These are phyloP conservation scores for Invenusta paracnida DNA, from an alignment of 2,888 invertebrate genomes.

Conservation along the genomic window DNA sequence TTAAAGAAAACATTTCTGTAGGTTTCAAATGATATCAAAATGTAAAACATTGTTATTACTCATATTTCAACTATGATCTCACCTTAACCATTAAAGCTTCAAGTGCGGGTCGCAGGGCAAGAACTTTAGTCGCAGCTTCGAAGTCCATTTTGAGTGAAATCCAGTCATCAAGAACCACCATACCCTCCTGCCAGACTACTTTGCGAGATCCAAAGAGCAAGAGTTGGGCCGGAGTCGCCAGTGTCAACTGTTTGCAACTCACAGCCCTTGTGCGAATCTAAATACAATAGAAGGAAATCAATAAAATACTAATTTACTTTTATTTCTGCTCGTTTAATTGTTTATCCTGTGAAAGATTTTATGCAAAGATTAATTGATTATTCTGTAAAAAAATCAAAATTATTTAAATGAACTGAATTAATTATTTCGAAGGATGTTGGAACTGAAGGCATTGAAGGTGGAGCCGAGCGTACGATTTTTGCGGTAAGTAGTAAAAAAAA, in stretches of 20 bases:
- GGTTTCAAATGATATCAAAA: too few relatives aligned
- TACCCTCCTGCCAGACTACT: constrained; percentile 69
- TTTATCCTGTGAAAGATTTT: background rate
- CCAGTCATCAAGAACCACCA: constrained; percentile 80
- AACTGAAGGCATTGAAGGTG: too few relatives aligned
- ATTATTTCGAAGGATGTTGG: too few relatives aligned
- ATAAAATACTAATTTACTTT: too few relatives aligned
- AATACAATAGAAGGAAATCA: constrained; percentile 35
- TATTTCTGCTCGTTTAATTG: too few relatives aligned
- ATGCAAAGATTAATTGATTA: background rate
- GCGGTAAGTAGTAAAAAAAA: too few relatives aligned
- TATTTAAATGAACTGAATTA: too few relatives aligned
- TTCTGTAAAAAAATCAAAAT: background rate
- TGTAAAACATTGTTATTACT: too few relatives aligned
- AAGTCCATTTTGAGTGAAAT: constrained; percentile 81
- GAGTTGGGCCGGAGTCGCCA: constrained; percentile 87
- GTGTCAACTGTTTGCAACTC: constrained; percentile 89
- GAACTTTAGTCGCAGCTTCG: constrained; percentile 72
- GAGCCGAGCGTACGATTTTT: too few relatives aligned
- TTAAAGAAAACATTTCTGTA: too few relatives aligned
- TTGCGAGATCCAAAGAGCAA: constrained; percentile 85
- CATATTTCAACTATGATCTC: too few relatives aligned
- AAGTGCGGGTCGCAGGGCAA: constrained; percentile 79
- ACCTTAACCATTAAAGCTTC: constrained; percentile 77
- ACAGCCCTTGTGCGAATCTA: constrained; percentile 85